Conservation (phyloP, 1,140 invertebrate species). For the Dinothrombium tinctorium region DNA sequence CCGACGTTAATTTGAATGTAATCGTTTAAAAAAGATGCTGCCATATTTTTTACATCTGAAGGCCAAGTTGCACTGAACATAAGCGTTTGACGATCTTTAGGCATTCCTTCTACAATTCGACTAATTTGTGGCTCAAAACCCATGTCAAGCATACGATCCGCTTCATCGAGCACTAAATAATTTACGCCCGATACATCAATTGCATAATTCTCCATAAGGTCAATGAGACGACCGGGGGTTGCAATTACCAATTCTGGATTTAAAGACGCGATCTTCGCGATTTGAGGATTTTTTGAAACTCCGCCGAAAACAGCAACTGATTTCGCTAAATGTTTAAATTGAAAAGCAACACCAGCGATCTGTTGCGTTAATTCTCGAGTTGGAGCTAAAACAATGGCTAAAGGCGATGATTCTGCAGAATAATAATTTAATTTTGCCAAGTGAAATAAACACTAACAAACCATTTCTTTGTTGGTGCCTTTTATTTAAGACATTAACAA, state of each 20-base stretch:
- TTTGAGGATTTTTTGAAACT: slow-evolving; percentile 50
- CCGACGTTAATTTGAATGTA: not conserved
- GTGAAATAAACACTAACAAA: too few relatives aligned
- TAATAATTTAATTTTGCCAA: too few relatives aligned
- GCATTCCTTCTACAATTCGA: slow-evolving; percentile 32
- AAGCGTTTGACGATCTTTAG: slow-evolving; percentile 17
- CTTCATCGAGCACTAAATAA: slow-evolving; percentile 27
- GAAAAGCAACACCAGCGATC: slow-evolving; percentile 92
- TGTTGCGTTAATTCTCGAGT: slow-evolving; percentile 97
- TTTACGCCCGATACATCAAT: slow-evolving; percentile 24
- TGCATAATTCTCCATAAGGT: slow-evolving; percentile 49
- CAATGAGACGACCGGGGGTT: slow-evolving; percentile 70
- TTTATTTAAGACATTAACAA: slow-evolving; percentile 25
- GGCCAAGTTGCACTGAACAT: slow-evolving; percentile 19
- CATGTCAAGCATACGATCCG: slow-evolving; percentile 33
- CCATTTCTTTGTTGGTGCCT: slow-evolving; percentile 9
- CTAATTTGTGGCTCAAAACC: slow-evolving; percentile 30
- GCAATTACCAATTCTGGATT: slow-evolving; percentile 79
- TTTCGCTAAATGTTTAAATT: slow-evolving; percentile 75
- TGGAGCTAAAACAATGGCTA: slow-evolving; percentile 55
- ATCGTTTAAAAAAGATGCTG: slow-evolving; percentile 4
- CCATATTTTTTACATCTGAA: slow-evolving; percentile 15
- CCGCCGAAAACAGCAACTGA: slow-evolving; percentile 96
- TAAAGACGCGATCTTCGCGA: slow-evolving; percentile 17
- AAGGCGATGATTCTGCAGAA: too few relatives aligned